Conservation (phyloP, 2,797 vertebrate genomes). For the Lepidocolaptes lacrymiger region DNA sequence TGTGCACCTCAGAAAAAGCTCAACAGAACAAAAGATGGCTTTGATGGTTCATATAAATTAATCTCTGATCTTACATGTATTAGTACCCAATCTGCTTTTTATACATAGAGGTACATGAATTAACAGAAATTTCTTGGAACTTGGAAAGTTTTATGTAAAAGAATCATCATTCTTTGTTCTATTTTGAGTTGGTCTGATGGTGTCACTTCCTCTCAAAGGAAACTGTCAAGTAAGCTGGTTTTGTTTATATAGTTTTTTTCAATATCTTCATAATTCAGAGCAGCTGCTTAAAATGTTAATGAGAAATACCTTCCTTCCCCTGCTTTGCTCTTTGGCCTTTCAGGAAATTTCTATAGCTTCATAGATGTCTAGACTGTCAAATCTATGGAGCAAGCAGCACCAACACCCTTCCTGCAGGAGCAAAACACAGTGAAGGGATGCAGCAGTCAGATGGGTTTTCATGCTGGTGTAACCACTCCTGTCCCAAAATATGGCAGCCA, state of each 20-base stretch:
- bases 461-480: background rate
- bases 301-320: background rate
- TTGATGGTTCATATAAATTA: background rate
- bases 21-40: background rate
- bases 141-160: background rate
- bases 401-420: background rate
- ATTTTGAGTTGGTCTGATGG: background rate
- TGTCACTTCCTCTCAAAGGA: constrained; percentile 11
- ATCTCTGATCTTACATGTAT: background rate
- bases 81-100: background rate
- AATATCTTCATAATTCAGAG: background rate
- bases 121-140: background rate
- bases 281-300: background rate
- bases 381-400: background rate
- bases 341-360: constrained; percentile 15
- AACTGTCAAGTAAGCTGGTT: background rate
- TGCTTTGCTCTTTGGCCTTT: background rate
- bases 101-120: background rate
- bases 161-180: background rate
- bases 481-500: fast-evolving
- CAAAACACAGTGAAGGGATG: background rate
- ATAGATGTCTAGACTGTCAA: background rate
- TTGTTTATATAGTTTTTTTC: background rate
- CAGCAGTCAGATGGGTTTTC: background rate
- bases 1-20: background rate